Evolutionary conservation across 2,888 invertebrate species (phyloP), one percentile per base, ranked within the genome.

Genomic region (Amiota mariae): DNA sequence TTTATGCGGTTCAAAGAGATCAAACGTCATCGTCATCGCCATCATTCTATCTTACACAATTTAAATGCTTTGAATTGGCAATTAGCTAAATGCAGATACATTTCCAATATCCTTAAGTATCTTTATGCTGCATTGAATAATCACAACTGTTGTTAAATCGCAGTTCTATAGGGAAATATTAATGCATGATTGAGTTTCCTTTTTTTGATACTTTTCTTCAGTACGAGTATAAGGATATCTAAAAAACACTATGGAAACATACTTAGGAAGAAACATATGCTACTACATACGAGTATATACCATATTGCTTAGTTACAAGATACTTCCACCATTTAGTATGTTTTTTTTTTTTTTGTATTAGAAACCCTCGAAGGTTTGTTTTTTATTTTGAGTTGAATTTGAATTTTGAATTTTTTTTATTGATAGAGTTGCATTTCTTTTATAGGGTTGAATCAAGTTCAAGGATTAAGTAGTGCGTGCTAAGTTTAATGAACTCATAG

Each of bases 1-100:
- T 18, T 47, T 82, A 68, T 79, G 74, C 48, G 20, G 67, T 68
- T 68, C 67, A 68, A 2, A 68, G 0, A 68, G 67, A 24, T 68
- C 67, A 68, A 68, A 68, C 51, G 51, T 68, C 24, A 36, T 8
- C 18, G 63, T 46, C n/a, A 36, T 24, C 10, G 13, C 46, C 36
- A 36, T 6, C 36, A 36, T 36, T 36, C 36, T 36, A 6, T 6
- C 6, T 36, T 36, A 36, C 6, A 36, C 36, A 36, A 36, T 36
- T 36, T 36, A 36, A 36, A 15, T 59, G 10, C 11, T 24, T 20
- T 59, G 59, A 18, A 51, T 68, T 54, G 67, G 51, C 20, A 63
- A 63, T 63, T n/a, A 63, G 24, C 59, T 59, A 63, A 10, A 51
- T 24, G 46, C 66, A 54, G 67, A 67, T 67, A 67, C 67, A 13